These are phyloP conservation scores for Stictonetta naevosa DNA, from an alignment of 2,113 vertebrate species.

Conservation along the genomic window DNA sequence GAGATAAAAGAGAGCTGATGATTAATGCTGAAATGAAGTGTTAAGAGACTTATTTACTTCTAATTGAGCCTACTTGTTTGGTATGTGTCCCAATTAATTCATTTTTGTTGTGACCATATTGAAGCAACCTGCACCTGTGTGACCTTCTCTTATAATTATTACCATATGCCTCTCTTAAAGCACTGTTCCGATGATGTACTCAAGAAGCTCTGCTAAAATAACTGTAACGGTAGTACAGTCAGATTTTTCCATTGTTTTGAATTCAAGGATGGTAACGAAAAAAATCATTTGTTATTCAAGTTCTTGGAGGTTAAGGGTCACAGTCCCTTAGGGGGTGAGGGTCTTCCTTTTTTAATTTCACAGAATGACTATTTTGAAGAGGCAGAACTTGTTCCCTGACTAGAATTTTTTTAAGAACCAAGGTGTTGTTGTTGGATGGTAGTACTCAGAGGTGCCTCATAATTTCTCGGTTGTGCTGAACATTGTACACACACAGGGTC, in stretches of 20 bases:
- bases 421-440: not conserved
- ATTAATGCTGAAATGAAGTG: conserved; percentile 66
- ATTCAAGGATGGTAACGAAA: conserved; percentile 2
- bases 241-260: conserved; percentile 47
- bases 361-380: conserved; percentile 36
- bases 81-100: conserved; percentile 66
- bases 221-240: not conserved
- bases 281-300: conserved; percentile 6
- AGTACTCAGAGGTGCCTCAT: not conserved
- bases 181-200: conserved; percentile 65
- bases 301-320: not conserved
- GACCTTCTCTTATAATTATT: conserved; percentile 61
- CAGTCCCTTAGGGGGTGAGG: not conserved
- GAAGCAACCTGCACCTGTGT: conserved; percentile 58
- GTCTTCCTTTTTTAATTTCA: conserved; percentile 25
- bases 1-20: conserved; percentile 31
- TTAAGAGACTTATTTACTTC: conserved; percentile 63
- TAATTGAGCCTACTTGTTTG: conserved; percentile 68
- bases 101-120: conserved; percentile 59
- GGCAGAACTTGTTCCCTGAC: conserved; percentile 6
- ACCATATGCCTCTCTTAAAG: conserved; percentile 47
- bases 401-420: not conserved
- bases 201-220: conserved; percentile 52
- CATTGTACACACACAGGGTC: not conserved
- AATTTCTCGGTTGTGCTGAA: conserved; percentile 13